Evolutionary conservation across 1,140 invertebrate species (phyloP), one percentile per base, ranked within the genome.

Genomic region (Drosophila dunni): DNA sequence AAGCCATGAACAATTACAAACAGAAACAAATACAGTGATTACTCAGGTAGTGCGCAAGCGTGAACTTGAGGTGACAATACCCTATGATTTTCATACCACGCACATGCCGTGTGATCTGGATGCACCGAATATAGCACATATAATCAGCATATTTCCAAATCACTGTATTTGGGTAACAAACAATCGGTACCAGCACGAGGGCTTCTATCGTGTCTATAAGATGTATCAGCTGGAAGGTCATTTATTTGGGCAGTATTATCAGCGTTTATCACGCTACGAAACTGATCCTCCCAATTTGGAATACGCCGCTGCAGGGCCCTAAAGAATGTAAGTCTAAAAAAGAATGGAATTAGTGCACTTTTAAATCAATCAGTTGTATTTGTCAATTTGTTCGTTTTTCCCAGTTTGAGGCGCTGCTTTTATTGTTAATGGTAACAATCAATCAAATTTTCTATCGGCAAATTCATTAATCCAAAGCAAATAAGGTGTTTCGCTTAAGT

Each of bases 401-500:
- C 40, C 24, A 29, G 24, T 6, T 29, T 29, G 4, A 29, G 24
- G 24, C 3, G 24, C 24, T 29, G 24, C 24, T 29, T 50, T 34
- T 7, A 13, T 78, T 53, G 45, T 48, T 71, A 63, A 77, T 61
- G 63, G 46, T 40, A 33, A 72, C 40, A 81, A 85, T 85, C 82
- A 85, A 85, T 85, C 82, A 85, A 75, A 53, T 60, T 51, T 79
- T 45, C 44, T 66, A 75, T 76, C 17, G 80, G 9, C 50, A 60
- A 72, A 77, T 50, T 63, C 40, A 62, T 68, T 74, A 62, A 34
- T 29, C 51, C 17, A 53, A 24, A n/a, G 62, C 81, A 80, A 77
- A 80, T 63, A 84, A 84, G 73, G 81, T 83, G 81, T 78, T 81
- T 69, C 54, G 74, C 74, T 75, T 85, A 85, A 81, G 78, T 85